Evolutionary conservation across 2,888 invertebrate genomes (phyloP).

Genomic region (Epistrophella euchroma): DNA sequence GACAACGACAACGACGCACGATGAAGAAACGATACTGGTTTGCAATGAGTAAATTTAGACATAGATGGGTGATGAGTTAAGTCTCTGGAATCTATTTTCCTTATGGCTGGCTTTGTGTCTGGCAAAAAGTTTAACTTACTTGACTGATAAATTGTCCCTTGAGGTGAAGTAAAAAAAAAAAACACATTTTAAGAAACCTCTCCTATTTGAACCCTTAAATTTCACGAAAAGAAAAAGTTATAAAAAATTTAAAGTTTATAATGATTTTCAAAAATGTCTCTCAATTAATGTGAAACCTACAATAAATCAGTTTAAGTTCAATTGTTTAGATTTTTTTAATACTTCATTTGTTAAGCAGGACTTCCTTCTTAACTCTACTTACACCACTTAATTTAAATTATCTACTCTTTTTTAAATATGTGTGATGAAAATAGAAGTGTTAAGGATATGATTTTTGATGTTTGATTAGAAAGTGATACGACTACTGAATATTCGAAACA

Average conservation of each 20-base stretch:
- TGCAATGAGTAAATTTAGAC: background rate
- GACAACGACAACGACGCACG: background rate
- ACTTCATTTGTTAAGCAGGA: too few species aligned
- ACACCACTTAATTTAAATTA: too few species aligned
- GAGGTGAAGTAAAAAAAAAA: constrained; percentile 4
- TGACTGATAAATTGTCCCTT: constrained; percentile 41
- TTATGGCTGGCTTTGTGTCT: constrained; percentile 27
- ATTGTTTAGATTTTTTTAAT: too few species aligned
- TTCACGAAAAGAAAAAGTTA: background rate
- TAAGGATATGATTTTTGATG: too few species aligned
- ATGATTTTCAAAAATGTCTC: background rate
- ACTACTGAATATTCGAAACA: too few species aligned
- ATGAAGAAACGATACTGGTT: constrained; percentile 16
- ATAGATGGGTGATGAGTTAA: background rate
- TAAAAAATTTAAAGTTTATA: background rate
- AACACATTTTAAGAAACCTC: background rate
- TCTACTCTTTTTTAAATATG: too few species aligned
- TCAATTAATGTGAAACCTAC: too few species aligned
- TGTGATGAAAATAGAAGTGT: too few species aligned
- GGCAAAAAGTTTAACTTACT: constrained; percentile 35
- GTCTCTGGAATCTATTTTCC: background rate
- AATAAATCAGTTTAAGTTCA: too few species aligned
- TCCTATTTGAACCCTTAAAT: background rate
- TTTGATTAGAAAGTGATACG: too few species aligned
- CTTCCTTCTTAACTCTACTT: too few species aligned